Conservation (phyloP, 2,888 invertebrate genomes). For the Hirudinaria manillensis region DNA sequence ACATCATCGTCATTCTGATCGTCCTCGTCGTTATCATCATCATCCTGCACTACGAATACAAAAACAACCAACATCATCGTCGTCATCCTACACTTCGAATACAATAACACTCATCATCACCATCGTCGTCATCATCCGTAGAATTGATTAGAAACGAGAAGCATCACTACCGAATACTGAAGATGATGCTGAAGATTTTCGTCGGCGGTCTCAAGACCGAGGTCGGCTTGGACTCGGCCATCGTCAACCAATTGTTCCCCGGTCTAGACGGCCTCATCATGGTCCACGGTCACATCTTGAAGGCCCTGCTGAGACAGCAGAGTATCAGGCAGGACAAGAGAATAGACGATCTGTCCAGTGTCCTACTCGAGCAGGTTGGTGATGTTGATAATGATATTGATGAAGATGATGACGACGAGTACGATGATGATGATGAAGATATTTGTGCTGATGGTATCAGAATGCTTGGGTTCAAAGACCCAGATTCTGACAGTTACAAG, state of each 20-base stretch:
- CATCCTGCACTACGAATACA: too few relatives aligned
- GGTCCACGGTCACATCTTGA: conserved; percentile 72
- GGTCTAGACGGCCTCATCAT: conserved; percentile 76
- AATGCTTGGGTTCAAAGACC: not conserved
- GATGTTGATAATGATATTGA: not conserved
- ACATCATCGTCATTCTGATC: too few relatives aligned
- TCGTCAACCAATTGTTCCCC: conserved; percentile 81
- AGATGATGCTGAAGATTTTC: conserved; percentile 90
- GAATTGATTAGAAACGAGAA: conserved; percentile 92
- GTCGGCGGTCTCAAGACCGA: conserved; percentile 76
- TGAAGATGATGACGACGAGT: not conserved
- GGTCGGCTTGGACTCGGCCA: conserved; percentile 61
- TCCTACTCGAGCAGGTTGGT: conserved; percentile 71
- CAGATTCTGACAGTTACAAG: too few relatives aligned
- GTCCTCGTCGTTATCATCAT: too few relatives aligned
- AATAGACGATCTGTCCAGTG: conserved; percentile 76
- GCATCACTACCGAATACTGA: conserved; percentile 85
- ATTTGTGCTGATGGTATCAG: not conserved
- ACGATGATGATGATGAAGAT: not conserved
- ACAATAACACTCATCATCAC: too few relatives aligned
- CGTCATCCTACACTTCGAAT: too few relatives aligned
- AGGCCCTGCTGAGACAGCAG: conserved; percentile 67
- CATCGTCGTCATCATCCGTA: conserved; percentile 37
- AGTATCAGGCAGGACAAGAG: conserved; percentile 50
- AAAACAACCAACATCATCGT: too few relatives aligned